Conservation (phyloP, 2,888 invertebrate genomes). For the Pollenia amentaria region DNA sequence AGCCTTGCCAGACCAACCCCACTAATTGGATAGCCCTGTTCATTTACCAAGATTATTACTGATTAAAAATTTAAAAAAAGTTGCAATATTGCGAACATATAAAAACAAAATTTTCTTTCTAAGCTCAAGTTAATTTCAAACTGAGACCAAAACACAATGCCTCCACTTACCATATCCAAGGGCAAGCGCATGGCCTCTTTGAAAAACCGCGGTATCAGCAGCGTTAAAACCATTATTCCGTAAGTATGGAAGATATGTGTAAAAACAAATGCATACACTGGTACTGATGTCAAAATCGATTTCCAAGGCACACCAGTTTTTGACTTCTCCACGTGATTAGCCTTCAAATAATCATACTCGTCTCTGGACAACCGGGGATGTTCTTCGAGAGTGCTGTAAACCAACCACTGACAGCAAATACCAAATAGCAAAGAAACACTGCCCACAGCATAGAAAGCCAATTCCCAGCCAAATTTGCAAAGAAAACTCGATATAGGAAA, state of each 20-base stretch:
- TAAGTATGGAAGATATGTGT: constrained; percentile 85
- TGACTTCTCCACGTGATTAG: constrained; percentile 67
- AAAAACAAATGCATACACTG: constrained; percentile 85
- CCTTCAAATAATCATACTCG: constrained; percentile 82
- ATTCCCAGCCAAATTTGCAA: constrained; percentile 87
- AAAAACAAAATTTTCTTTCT: too few species aligned
- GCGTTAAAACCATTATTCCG: constrained; percentile 83
- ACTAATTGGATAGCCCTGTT: too few species aligned
- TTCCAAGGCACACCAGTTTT: constrained; percentile 84
- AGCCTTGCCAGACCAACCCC: too few species aligned
- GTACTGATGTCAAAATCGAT: constrained; percentile 84
- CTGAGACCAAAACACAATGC: too few species aligned
- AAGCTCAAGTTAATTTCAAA: too few species aligned
- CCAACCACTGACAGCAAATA: constrained; percentile 79
- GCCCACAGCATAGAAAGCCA: constrained; percentile 86
- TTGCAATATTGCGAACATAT: too few species aligned
- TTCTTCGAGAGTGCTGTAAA: constrained; percentile 85
- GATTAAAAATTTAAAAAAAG: too few species aligned
- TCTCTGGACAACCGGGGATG: constrained; percentile 86
- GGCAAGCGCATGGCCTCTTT: constrained; percentile 84
- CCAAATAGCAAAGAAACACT: constrained; percentile 79
- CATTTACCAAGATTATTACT: too few species aligned
- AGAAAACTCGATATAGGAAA: constrained; percentile 86
- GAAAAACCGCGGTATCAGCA: constrained; percentile 84
- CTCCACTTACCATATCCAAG: constrained; percentile 81